These are phyloP conservation scores for Ormyrus labotus DNA, from an alignment of 2,888 invertebrate species.

Conservation along the genomic window DNA sequence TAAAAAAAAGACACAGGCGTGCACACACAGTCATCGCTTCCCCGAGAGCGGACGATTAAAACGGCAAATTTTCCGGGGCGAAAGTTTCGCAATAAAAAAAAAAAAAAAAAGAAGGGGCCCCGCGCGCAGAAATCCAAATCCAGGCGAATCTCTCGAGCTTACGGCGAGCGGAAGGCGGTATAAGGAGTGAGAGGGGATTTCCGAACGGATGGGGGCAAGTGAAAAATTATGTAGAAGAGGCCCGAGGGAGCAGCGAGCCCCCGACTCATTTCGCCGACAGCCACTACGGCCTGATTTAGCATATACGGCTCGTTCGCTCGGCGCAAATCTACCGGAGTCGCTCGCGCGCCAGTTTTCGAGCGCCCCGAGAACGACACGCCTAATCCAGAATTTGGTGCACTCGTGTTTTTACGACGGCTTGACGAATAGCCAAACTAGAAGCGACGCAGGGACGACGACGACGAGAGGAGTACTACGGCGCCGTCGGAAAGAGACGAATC, in stretches of 20 bases:
- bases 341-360: no score
- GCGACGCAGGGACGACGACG: constrained; percentile 2
- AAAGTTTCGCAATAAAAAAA: no score
- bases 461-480: neutral
- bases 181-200: neutral
- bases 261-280: constrained; percentile 21
- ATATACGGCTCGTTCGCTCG: neutral
- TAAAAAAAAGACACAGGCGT: no score
- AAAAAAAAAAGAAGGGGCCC: no score
- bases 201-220: neutral
- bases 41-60: no score
- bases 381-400: constrained; percentile 45
- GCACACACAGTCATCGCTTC: no score
- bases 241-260: neutral
- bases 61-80: no score
- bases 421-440: constrained; percentile 51
- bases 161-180: no score
- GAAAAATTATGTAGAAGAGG: constrained; percentile 37
- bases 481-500: constrained; percentile 29
- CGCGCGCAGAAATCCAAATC: no score
- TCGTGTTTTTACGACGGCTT: constrained; percentile 45
- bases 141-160: no score
- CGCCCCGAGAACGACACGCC: neutral
- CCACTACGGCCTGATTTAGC: constrained; percentile 17
- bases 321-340: neutral